Percentiles rank a stretch among this genome's conserved stretches.
These are phyloP conservation scores for Muschampia plurimacula DNA, from an alignment of 2,888 invertebrate species.

Conservation along the genomic window DNA sequence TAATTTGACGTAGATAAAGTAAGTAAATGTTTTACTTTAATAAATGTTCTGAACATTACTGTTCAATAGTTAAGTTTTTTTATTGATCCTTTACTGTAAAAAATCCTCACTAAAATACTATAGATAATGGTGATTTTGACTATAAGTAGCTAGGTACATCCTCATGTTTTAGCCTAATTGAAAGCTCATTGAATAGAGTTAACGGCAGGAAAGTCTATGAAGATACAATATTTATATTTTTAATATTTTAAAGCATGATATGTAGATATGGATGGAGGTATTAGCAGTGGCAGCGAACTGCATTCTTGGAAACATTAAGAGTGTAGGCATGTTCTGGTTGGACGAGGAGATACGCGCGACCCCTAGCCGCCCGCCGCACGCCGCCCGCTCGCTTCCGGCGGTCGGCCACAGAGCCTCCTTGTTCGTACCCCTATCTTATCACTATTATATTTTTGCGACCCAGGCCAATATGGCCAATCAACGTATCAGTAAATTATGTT, in stretches of 20 bases:
- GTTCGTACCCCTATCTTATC: conserved; percentile 78
- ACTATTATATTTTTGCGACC: conserved; percentile 78
- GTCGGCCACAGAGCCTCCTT: conserved; percentile 67
- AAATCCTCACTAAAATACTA: no score
- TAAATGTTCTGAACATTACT: conserved; percentile 51
- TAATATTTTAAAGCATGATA: no score
- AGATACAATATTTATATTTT: no score
- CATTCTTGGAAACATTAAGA: conserved; percentile 41
- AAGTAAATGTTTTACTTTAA: conserved; percentile 55
- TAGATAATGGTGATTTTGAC: no score
- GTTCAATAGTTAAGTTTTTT: conserved; percentile 38
- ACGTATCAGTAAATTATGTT: conserved; percentile 67
- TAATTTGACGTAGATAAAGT: conserved; percentile 27
- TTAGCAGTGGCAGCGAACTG: conserved; percentile 11
- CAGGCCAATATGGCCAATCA: conserved; percentile 72
- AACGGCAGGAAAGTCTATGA: no score
- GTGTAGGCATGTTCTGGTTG: conserved; percentile 38
- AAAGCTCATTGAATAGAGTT: no score
- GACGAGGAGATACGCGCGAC: conserved; percentile 53
- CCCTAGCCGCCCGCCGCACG: conserved; percentile 54
- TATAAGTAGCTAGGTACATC: no score
- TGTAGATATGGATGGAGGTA: not conserved
- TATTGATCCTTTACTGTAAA: conserved; percentile 46
- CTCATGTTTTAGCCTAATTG: no score
- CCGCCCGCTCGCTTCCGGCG: conserved; percentile 47